Conservation (phyloP, 2,888 invertebrate species). For the Andrena fulva region DNA sequence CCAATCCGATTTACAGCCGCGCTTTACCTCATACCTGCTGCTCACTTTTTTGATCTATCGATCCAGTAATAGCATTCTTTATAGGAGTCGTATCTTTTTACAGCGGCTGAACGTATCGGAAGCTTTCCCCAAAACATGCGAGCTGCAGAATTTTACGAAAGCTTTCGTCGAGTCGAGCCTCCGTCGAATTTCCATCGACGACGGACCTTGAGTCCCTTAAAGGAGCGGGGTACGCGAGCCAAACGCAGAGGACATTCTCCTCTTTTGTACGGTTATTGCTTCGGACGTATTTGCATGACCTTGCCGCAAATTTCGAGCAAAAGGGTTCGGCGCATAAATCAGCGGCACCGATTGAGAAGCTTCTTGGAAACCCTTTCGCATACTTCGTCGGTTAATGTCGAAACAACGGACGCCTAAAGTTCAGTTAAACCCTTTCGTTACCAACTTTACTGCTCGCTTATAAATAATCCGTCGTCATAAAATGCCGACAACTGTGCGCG, state of each 20-base stretch:
- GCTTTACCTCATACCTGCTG: slow-evolving; percentile 7
- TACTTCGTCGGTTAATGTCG: slow-evolving; percentile 1
- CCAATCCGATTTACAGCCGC: slow-evolving; percentile 60
- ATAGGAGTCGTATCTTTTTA: not conserved
- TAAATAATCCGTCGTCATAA: not conserved
- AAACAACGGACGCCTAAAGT: not conserved
- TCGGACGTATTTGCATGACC: slow-evolving; percentile 68
- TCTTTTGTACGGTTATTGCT: slow-evolving; percentile 63
- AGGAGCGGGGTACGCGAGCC: slow-evolving; percentile 51
- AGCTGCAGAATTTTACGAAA: not conserved
- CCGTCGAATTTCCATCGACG: slow-evolving; percentile 27
- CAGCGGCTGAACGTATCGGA: not conserved
- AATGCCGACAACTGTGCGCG: not conserved
- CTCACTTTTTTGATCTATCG: slow-evolving; percentile 31
- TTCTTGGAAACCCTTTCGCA: slow-evolving; percentile 28
- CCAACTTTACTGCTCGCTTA: not conserved
- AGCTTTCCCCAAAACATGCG: not conserved
- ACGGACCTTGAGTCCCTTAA: slow-evolving; percentile 9
- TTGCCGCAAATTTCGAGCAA: slow-evolving; percentile 78
- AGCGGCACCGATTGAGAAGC: slow-evolving; percentile 50
- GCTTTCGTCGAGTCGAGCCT: slow-evolving; percentile 22
- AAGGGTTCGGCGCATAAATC: slow-evolving; percentile 81
- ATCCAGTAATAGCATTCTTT: not conserved
- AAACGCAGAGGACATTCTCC: slow-evolving; percentile 65
- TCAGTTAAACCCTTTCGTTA: not conserved